Base-by-base conservation (phyloP, 1,140 invertebrate species). In the Heliconius eleuchia region DNA sequence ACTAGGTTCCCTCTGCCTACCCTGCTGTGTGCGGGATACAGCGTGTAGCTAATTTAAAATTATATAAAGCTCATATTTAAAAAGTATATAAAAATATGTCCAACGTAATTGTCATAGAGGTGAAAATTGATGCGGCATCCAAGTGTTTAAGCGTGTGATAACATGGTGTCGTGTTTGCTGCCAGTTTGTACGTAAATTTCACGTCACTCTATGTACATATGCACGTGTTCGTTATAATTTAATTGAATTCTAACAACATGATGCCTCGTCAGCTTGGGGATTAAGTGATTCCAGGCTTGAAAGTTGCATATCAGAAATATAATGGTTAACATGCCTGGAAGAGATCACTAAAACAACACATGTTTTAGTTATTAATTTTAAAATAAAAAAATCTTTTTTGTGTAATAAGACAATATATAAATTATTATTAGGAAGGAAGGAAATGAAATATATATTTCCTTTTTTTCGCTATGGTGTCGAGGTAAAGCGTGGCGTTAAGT, bases 201-300 rank as follows among this genome's bases (percentile, higher is more conserved):
- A 71, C 46, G 57, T 82, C 71, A 71, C 5, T 23, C 34, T 71
- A 72, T 74, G 57, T 76, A 70, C 76, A 60, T 78, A 79, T 42
- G 60, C 42, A 71, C 37, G 57, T 71, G 80, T 79, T 84, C 84
- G 82, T 82, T 83, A 84, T 82, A 79, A 78, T 84, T 84, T 82
- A 85, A 85, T 85, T 83, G 80, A 85, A 82, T 85, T 85, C 79
- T 85, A 85, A 81, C 82, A 83, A 80, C 82, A 82, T 80, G 82
- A 80, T 75, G 80, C 66, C 74, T 85, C 84, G 84, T 85, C 83
- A 85, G 84, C 77, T 81, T 76, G 19, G 75, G 82, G 84, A 83
- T 84, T 85, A 85, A 85, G 82, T 81, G 77, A 79, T 80, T 77
- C 77, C 39, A 79, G 76, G 72, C 74, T 76, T 75, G 79, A 82